Conservation (phyloP, 2,113 vertebrate genomes). For the Centropristis striata region DNA sequence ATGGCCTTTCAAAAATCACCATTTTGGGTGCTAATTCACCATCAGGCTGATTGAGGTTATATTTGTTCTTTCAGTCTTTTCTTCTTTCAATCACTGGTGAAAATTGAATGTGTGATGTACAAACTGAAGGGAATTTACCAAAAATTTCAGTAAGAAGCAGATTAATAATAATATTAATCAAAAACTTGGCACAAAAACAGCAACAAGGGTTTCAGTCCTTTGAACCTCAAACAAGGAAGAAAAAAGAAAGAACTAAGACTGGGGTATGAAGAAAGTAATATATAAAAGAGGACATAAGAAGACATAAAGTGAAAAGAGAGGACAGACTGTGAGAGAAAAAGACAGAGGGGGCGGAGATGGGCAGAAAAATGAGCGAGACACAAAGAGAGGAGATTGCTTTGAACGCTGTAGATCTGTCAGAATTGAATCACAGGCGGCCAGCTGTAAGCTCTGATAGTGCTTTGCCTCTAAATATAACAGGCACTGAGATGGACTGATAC, state of each 20-base stretch:
- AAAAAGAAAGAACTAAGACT: neutral
- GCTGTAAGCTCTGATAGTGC: slow-evolving; percentile 73
- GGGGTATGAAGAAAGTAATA: slow-evolving; percentile 27
- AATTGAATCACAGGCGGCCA: slow-evolving; percentile 75
- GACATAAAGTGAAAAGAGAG: neutral
- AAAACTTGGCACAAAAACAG: too few species aligned
- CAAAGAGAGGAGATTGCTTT: slow-evolving; percentile 70
- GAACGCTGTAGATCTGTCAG: slow-evolving; percentile 74
- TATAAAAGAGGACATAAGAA: slow-evolving; percentile 9
- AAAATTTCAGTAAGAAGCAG: too few species aligned
- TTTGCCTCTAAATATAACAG: slow-evolving; percentile 75
- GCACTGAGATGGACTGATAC: slow-evolving; percentile 71
- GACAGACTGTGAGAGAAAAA: neutral
- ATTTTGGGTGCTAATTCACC: too few species aligned
- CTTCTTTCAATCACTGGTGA: too few species aligned
- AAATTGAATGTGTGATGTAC: too few species aligned
- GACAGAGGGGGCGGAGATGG: slow-evolving; percentile 9
- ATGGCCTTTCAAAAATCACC: too few species aligned
- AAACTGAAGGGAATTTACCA: too few species aligned
- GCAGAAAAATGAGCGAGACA: slow-evolving; percentile 61
- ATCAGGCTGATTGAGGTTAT: too few species aligned
- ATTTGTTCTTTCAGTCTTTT: too few species aligned
- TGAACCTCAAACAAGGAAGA: neutral
- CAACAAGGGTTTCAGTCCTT: too few species aligned
- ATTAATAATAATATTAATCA: too few species aligned